These are phyloP conservation scores for Psittacula cyanocephala DNA, from an alignment of 2,113 vertebrate species.

Conservation along the genomic window DNA sequence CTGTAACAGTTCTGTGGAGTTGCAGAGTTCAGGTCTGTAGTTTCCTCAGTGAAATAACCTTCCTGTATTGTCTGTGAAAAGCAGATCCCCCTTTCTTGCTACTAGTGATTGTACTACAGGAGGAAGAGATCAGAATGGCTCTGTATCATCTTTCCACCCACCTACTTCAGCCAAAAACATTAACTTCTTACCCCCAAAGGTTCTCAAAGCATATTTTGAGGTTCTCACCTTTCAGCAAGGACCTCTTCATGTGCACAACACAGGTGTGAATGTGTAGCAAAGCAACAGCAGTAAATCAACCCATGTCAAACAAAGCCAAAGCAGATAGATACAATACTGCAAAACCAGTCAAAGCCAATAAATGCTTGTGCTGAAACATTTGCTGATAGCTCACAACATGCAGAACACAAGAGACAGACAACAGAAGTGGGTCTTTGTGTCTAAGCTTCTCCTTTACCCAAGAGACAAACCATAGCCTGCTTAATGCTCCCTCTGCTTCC, in stretches of 20 bases:
- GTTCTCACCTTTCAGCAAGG: background rate
- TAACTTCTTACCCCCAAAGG: background rate
- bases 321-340: background rate
- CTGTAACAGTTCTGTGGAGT: background rate
- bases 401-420: background rate
- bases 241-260: background rate
- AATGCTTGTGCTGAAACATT: background rate
- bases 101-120: background rate
- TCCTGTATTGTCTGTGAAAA: background rate
- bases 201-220: background rate
- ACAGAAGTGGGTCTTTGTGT: background rate
- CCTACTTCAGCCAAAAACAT: background rate
- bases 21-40: background rate
- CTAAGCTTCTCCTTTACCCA: background rate
- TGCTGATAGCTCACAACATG: fast-evolving
- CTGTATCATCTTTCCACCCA: background rate
- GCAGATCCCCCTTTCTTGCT: background rate
- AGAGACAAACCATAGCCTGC: background rate
- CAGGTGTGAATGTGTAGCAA: background rate
- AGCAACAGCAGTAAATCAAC: background rate
- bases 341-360: background rate
- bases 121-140: background rate
- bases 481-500: background rate
- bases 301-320: background rate
- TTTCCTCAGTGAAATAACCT: background rate